These are phyloP conservation scores for Neomonachus schauinslandi DNA, from an alignment of 2,113 vertebrate genomes.

Conservation along the genomic window DNA sequence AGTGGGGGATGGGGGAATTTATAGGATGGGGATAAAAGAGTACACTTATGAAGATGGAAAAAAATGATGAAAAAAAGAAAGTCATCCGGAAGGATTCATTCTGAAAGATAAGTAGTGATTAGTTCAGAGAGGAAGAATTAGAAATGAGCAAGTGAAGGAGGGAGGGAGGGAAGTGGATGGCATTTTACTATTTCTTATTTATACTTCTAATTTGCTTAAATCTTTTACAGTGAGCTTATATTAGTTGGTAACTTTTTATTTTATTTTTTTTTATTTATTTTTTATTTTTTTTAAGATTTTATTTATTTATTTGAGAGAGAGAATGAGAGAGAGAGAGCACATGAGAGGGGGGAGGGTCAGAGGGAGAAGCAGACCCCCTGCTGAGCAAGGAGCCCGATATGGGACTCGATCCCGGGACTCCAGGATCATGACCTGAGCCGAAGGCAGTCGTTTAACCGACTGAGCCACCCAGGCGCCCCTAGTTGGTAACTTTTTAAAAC, in stretches of 20 bases:
- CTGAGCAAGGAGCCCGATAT: too few species aligned
- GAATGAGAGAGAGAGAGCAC: too few species aligned
- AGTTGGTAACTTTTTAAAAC: neutral
- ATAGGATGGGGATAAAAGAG: neutral
- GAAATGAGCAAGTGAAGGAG: neutral
- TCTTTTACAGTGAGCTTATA: neutral
- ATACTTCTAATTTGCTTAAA: neutral
- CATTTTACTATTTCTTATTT: neutral
- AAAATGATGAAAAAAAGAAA: neutral
- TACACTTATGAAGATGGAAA: neutral
- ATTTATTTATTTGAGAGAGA: too few species aligned
- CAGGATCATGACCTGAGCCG: too few species aligned
- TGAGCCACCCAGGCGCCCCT: too few species aligned
- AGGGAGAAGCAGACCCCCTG: too few species aligned
- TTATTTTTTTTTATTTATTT: too few species aligned
- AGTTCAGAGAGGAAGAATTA: neutral
- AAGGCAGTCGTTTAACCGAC: too few species aligned
- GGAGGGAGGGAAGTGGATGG: neutral
- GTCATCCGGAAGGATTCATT: neutral
- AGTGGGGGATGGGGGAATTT: neutral
- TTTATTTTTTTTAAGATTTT: too few species aligned
- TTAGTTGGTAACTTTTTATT: too few species aligned
- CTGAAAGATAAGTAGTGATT: neutral
- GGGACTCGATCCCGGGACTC: too few species aligned
- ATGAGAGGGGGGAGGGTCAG: too few species aligned